These are phyloP conservation scores for Trachurus trachurus DNA, from an alignment of 2,797 vertebrate species.

Conservation along the genomic window DNA sequence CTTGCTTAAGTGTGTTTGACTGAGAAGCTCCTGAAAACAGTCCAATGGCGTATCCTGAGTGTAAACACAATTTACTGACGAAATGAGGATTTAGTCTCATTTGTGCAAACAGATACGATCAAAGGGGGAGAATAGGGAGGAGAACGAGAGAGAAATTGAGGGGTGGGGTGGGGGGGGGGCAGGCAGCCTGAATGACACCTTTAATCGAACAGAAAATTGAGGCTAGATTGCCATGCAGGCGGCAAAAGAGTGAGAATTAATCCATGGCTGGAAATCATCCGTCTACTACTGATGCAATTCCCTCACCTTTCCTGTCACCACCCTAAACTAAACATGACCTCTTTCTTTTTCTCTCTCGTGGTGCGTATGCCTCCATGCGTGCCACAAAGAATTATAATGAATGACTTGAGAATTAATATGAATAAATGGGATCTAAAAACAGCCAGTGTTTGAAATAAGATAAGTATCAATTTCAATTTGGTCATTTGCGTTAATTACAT, in stretches of 20 bases:
- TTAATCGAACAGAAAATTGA: conserved; percentile 73
- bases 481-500: conserved; percentile 4
- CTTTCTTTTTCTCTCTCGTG: neutral
- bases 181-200: conserved; percentile 57
- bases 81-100: conserved; percentile 67
- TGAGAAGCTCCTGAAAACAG: conserved; percentile 51
- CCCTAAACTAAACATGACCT: conserved; percentile 37
- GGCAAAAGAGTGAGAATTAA: conserved; percentile 49
- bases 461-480: conserved; percentile 8
- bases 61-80: conserved; percentile 68
- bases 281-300: conserved; percentile 44
- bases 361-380: neutral
- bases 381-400: neutral
- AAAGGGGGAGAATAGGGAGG: conserved; percentile 30
- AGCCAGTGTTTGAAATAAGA: neutral
- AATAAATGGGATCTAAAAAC: neutral
- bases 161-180: conserved; percentile 39
- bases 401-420: neutral
- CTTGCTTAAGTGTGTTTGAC: conserved; percentile 60
- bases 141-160: conserved; percentile 45
- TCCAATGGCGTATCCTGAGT: conserved; percentile 49
- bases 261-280: conserved; percentile 47
- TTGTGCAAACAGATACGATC: conserved; percentile 69
- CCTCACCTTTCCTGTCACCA: conserved; percentile 44
- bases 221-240: conserved; percentile 46